Evolutionary conservation across 1,140 invertebrate genomes (phyloP).

Genomic region (Aphelenchoides fujianensis): DNA sequence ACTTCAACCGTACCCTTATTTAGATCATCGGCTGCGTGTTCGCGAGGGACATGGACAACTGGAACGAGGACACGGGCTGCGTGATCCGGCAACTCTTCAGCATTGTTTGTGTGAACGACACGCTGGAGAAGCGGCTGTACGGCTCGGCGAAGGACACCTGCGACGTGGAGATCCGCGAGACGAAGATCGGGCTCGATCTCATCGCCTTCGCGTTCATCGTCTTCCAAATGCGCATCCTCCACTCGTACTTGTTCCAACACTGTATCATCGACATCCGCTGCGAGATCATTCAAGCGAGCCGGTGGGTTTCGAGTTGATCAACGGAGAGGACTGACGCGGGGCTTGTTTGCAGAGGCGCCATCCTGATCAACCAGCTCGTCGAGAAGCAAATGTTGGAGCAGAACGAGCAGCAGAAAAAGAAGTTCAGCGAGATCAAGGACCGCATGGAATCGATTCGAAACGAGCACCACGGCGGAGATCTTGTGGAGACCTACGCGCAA

Average conservation of each 20-base stretch:
- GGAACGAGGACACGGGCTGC: slow-evolving; percentile 10
- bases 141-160: neutral
- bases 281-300: slow-evolving; percentile 56
- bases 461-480: slow-evolving; percentile 24
- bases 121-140: neutral
- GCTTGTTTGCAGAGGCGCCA: slow-evolving; percentile 51
- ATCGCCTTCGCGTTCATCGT: slow-evolving; percentile 55
- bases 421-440: slow-evolving; percentile 55
- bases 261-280: slow-evolving; percentile 61
- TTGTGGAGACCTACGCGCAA: slow-evolving; percentile 59
- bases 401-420: slow-evolving; percentile 55
- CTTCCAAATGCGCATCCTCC: slow-evolving; percentile 54
- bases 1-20: slow-evolving; percentile 18
- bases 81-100: slow-evolving; percentile 53
- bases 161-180: neutral
- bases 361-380: slow-evolving; percentile 60
- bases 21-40: slow-evolving; percentile 57
- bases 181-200: slow-evolving; percentile 32
- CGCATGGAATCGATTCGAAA: slow-evolving; percentile 57
- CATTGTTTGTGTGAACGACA: slow-evolving; percentile 49
- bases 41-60: slow-evolving; percentile 14
- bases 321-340: neutral
- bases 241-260: slow-evolving; percentile 61
- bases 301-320: slow-evolving; percentile 30
- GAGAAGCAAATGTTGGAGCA: slow-evolving; percentile 62